Evolutionary conservation across 2,888 invertebrate species (phyloP), one percentile per base, ranked within the genome.

Genomic region (Euphydryas editha): DNA sequence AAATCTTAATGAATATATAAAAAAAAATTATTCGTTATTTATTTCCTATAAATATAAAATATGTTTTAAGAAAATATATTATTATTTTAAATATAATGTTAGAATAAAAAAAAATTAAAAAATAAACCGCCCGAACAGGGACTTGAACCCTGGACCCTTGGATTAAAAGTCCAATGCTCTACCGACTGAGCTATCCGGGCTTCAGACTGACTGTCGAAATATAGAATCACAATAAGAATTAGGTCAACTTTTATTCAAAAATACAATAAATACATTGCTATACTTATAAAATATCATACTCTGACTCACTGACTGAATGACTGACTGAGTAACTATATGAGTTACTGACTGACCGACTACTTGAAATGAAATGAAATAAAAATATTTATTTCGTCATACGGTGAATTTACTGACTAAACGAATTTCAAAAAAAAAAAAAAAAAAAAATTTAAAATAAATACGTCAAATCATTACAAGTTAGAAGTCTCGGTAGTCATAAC

Each of bases 121-220:
- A 85, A 79, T 67, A 11, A 54, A 36, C 68, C 94, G 94, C 94
- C 94, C 94, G 94, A 94, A 94, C 95, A 95, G 95, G 95, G 95
- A 94, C 95, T 95, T 95, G 95, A 95, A 95, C 95, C 95, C 95
- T 95, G 94, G 95, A 95, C 95, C 95, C 94, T 95, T 95, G 95
- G 95, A 95, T 95, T 95, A 95, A 95, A 95, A 91, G 92, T 90
- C 92, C 92, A 90, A 92, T 92, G 92, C 93, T 92, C 92, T 93
- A 93, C 92, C 93, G 90, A 93, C 92, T 93, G 92, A 92, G 92
- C 93, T 92, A 93, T 92, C 92, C 92, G 93, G 93, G 92, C 93
- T 57, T 47, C 47, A 21, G 0, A 0, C 4, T 0, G 0, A 0
- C 0, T 0, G 0, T 11, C 17, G 47, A 66, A 65, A 60, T 30